phyloP scores from a whole-genome alignment of 2,888 invertebrate genomes.

The Dasysyrphus tricinctus region DNA sequence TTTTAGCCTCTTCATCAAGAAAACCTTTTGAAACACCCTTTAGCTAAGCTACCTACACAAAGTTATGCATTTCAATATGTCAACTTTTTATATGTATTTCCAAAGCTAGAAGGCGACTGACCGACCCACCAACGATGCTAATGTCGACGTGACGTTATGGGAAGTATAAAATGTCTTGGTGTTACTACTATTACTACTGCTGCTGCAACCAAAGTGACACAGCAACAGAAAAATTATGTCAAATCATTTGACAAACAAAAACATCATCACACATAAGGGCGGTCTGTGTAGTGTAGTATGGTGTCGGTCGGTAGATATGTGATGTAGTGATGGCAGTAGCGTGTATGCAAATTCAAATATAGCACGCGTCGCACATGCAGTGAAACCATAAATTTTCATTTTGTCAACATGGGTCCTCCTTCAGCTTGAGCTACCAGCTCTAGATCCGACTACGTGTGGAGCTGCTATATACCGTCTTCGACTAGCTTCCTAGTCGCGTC shows the following conservation, averaged over 20 bases:
- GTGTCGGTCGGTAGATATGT: neutral
- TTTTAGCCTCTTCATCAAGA: neutral
- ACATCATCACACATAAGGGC: conserved; percentile 48
- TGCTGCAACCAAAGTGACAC: conserved; percentile 57
- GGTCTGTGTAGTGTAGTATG: neutral
- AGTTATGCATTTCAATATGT: neutral
- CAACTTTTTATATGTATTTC: neutral
- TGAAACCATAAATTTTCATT: conserved; percentile 66
- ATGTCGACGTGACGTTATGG: neutral
- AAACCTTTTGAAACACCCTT: neutral
- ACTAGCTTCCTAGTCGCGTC: conserved; percentile 9
- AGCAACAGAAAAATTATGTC: conserved; percentile 71
- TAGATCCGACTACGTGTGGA: neutral
- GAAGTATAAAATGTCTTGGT: conserved; percentile 10
- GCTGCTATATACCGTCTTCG: neutral
- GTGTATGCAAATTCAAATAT: conserved; percentile 46
- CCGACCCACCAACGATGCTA: neutral
- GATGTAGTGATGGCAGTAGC: neutral
- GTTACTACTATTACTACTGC: conserved; percentile 29
- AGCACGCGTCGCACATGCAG: conserved; percentile 57
- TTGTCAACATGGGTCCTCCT: conserved; percentile 53
- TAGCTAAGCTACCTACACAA: too few relatives aligned
- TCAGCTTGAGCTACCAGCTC: neutral
- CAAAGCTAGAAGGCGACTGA: neutral
- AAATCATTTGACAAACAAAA: conserved; percentile 64